A percentile compares a stretch with the other conserved stretches of the same genome.
Conservation (phyloP, 2,888 invertebrate species). For the Cecidostiba fungosa region DNA sequence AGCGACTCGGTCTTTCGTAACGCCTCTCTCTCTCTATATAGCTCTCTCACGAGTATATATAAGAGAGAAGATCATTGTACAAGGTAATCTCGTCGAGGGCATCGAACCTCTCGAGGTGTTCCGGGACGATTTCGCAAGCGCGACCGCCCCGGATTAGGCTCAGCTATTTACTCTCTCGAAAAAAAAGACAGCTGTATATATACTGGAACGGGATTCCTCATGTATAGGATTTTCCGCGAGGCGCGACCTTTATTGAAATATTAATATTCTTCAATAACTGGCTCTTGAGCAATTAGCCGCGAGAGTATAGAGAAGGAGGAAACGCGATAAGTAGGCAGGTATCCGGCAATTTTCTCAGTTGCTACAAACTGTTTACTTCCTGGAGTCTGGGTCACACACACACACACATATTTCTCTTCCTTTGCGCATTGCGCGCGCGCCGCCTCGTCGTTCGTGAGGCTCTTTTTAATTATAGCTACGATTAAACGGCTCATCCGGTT, state of each 20-base stretch:
- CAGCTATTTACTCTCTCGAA: not conserved
- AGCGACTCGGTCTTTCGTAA: too few relatives aligned
- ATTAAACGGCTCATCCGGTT: too few relatives aligned
- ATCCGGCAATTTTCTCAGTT: conserved; percentile 58
- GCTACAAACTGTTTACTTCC: conserved; percentile 49
- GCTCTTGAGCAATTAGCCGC: not conserved
- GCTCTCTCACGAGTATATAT: conserved; percentile 44
- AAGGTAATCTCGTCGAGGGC: conserved; percentile 65
- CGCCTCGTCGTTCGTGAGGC: too few relatives aligned
- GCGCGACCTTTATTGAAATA: too few relatives aligned
- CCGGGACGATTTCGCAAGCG: conserved; percentile 56
- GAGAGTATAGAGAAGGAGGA: conserved; percentile 28
- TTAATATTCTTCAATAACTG: too few relatives aligned
- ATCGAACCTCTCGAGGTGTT: conserved; percentile 61
- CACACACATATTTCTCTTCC: too few relatives aligned
- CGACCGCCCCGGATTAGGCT: not conserved
- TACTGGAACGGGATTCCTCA: not conserved
- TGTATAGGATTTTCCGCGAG: not conserved
- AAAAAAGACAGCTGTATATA: not conserved
- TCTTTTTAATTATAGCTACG: too few relatives aligned
- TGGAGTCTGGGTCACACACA: conserved; percentile 42
- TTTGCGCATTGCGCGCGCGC: too few relatives aligned
- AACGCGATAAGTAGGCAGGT: conserved; percentile 55
- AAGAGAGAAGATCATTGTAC: conserved; percentile 63
- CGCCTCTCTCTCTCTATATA: conserved; percentile 19